phyloP scores from a whole-genome alignment of 35 echinoderm and acorn worm genomes.

The Ptychodera flava region DNA sequence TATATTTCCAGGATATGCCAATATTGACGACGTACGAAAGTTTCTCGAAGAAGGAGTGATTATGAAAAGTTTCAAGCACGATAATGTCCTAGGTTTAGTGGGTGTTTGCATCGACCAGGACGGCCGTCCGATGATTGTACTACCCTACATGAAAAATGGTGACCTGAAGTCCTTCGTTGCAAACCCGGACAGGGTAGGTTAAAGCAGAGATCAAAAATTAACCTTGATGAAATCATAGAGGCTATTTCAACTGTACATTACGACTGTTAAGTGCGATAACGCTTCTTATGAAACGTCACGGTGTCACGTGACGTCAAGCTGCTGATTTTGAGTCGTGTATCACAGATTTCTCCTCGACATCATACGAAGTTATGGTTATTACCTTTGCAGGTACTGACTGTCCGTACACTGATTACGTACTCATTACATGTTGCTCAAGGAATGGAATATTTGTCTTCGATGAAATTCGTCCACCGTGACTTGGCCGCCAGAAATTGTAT shows the following conservation, averaged over 20 bases:
- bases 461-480: conserved; percentile 27
- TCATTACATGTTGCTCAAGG: conserved; percentile 10
- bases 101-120: conserved; percentile 24
- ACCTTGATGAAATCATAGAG: too few species aligned
- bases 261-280: too few species aligned
- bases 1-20: too few species aligned
- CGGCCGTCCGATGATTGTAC: neutral
- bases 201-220: too few species aligned
- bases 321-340: too few species aligned
- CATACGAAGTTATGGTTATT: too few species aligned
- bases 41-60: conserved; percentile 25
- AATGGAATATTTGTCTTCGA: conserved; percentile 5
- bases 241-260: too few species aligned
- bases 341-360: too few species aligned
- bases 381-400: neutral
- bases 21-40: too few species aligned
- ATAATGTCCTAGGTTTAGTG: conserved; percentile 16
- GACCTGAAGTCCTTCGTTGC: conserved; percentile 18
- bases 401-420: neutral
- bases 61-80: conserved; percentile 21
- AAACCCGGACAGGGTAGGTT: neutral
- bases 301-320: too few species aligned
- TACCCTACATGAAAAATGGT: conserved; percentile 16
- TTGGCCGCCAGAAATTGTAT: too few species aligned
- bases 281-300: too few species aligned